phyloP scores from a whole-genome alignment of 2,113 vertebrate genomes.

The Polyodon spathula region DNA sequence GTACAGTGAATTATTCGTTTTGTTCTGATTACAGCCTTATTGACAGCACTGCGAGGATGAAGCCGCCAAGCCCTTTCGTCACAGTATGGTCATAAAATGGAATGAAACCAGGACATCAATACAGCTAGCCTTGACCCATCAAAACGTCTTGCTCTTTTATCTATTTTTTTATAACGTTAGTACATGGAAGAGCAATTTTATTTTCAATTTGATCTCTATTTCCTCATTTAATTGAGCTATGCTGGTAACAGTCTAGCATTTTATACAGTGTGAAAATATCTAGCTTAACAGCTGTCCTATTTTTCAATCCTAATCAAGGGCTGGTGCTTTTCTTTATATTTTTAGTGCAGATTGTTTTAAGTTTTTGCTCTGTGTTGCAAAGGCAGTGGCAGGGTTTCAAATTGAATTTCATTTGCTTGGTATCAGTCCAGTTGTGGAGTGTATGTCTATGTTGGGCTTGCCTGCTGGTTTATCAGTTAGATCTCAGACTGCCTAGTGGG shows the following conservation, averaged over 20 bases:
- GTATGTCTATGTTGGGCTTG: too few species aligned
- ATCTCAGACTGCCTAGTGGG: not conserved
- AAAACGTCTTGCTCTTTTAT: not conserved
- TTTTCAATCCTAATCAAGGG: not conserved
- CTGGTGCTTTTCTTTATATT: not conserved
- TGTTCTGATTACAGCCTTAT: too few species aligned
- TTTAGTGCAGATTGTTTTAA: not conserved
- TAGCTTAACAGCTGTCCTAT: too few species aligned
- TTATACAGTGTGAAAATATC: too few species aligned
- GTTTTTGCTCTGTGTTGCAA: not conserved
- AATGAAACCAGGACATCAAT: not conserved
- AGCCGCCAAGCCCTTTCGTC: too few species aligned
- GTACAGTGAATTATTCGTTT: too few species aligned
- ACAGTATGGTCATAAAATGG: too few species aligned
- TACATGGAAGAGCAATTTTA: slow-evolving; percentile 4
- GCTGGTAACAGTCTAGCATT: too few species aligned
- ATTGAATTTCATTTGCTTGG: not conserved
- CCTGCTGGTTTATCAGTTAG: too few species aligned
- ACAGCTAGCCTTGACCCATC: not conserved
- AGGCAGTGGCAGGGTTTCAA: not conserved
- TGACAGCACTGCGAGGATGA: too few species aligned
- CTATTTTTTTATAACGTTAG: not conserved
- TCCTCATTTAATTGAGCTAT: not conserved
- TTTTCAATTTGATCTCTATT: not conserved
- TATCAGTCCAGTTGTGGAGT: not conserved